These are phyloP conservation scores for Mobula birostris DNA, from an alignment of 2,113 vertebrate genomes.

Conservation along the genomic window DNA sequence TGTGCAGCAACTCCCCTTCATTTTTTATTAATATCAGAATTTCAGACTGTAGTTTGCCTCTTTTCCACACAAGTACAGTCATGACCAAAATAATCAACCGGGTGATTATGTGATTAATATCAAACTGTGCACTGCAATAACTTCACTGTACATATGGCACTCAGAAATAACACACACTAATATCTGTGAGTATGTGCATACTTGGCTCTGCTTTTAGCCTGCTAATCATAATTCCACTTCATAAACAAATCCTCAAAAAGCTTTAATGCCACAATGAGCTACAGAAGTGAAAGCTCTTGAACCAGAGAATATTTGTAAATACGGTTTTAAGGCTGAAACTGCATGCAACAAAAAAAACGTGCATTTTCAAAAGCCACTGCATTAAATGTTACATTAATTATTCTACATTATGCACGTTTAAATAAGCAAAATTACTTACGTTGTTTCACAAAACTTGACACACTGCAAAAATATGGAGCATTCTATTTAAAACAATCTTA, in stretches of 20 bases:
- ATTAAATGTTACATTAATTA: neutral
- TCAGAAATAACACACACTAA: slow-evolving; percentile 27
- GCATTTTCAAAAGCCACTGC: neutral
- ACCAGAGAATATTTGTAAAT: slow-evolving; percentile 17
- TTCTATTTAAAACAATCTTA: neutral
- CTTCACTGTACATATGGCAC: slow-evolving; percentile 30
- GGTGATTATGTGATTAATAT: slow-evolving; percentile 38
- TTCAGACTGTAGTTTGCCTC: slow-evolving; percentile 15
- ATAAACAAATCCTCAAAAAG: slow-evolving; percentile 34
- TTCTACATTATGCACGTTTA: neutral
- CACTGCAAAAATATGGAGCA: too few relatives aligned
- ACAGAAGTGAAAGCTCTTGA: slow-evolving; percentile 16
- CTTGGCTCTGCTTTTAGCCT: slow-evolving; percentile 21
- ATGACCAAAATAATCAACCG: slow-evolving; percentile 34
- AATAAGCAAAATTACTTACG: neutral
- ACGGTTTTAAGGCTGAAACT: neutral
- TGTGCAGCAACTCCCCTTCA: neutral
- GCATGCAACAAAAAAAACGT: neutral
- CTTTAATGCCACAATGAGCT: slow-evolving; percentile 31
- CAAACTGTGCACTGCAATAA: slow-evolving; percentile 34
- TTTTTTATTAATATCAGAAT: neutral
- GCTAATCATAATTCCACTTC: slow-evolving; percentile 32
- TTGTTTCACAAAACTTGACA: neutral
- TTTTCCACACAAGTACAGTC: slow-evolving; percentile 37
- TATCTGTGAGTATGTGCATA: slow-evolving; percentile 37